Base-by-base conservation (phyloP, 2,888 invertebrate species). In the Galerucella pusilla region DNA sequence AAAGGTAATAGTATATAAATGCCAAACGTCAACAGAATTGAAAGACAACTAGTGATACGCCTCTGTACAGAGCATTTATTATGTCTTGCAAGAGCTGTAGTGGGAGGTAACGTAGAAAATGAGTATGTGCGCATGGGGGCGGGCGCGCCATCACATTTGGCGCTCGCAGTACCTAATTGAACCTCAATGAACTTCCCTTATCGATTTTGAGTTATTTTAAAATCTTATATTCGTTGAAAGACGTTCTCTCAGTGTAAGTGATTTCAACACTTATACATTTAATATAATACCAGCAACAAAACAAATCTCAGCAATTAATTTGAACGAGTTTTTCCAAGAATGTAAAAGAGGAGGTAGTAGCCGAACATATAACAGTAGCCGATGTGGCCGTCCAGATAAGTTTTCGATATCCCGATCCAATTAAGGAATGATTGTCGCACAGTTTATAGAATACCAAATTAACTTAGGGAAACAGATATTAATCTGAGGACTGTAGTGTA, bases 341-440 rank as follows among this genome's bases (percentile, higher is more conserved):
- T 59, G 35, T 45, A 71, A 59, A 64, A 71, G 71, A 64, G 64
- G 63, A 20, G 67, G 65, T 49, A 65, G 42, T 20, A 20, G 45
- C 42, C 64, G 46, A 65, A 45, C 20, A 63, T 16, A 65, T 68
- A 54, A 81, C 82, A 78, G 82, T 82, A 82, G 82, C 82, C 68
- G 80, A 81, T 80, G 71, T 68, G 78, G 79, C 75, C 66, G 81
- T 75, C 80, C 82, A 81, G 79, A 78, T 77, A 74, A 77, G 71
- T 79, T 66, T 72, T 76, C 76, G 71, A 75, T 73, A 70, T 76
- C 59, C 57, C 75, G 77, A 74, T 77, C 79, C 79, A 79, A 79
- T 79, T 78, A 79, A 79, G 79, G 79, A 76, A 60, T 77, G 77
- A 76, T 77, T 76, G 77, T 77, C 79, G 69, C 76, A 73, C 75